Conservation (phyloP, 2,797 vertebrate genomes). For the Pseudopleuronectes americanus region DNA sequence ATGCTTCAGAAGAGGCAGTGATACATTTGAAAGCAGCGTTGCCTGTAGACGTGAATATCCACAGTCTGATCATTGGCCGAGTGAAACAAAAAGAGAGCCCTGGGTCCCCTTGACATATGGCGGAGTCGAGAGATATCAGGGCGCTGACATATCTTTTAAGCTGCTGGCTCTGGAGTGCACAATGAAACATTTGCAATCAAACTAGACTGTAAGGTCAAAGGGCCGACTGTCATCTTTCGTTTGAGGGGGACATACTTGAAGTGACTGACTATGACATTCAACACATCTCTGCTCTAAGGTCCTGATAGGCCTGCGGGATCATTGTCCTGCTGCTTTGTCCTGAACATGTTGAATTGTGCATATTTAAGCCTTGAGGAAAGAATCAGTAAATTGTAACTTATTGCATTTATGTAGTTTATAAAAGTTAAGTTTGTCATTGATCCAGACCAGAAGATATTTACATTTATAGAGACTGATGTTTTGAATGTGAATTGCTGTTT, state of each 20-base stretch:
- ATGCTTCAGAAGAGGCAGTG: conserved; percentile 18
- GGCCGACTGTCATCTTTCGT: conserved; percentile 30
- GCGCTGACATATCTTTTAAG: conserved; percentile 29
- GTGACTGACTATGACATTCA: not conserved
- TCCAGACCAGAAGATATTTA: not conserved
- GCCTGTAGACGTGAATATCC: conserved; percentile 20
- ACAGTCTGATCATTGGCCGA: conserved; percentile 25
- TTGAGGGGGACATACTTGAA: conserved; percentile 6
- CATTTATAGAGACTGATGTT: not conserved
- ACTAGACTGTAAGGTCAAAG: conserved; percentile 13
- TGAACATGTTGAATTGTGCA: not conserved
- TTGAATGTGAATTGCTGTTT: not conserved
- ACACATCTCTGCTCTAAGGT: not conserved
- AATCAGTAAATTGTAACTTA: not conserved
- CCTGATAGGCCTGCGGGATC: not conserved
- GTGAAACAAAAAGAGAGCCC: conserved; percentile 22
- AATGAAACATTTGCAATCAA: conserved; percentile 27
- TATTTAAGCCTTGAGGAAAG: not conserved
- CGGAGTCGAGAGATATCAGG: conserved; percentile 35
- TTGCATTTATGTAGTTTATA: not conserved
- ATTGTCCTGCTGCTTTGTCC: not conserved
- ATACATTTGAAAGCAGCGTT: conserved; percentile 21
- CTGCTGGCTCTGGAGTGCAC: conserved; percentile 14
- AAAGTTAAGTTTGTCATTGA: conserved; percentile 9
- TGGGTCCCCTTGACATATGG: conserved; percentile 39